Evolutionary conservation across 2,113 vertebrate species (phyloP), one percentile per base, ranked within the genome.

Genomic region (Amazona vittata): DNA sequence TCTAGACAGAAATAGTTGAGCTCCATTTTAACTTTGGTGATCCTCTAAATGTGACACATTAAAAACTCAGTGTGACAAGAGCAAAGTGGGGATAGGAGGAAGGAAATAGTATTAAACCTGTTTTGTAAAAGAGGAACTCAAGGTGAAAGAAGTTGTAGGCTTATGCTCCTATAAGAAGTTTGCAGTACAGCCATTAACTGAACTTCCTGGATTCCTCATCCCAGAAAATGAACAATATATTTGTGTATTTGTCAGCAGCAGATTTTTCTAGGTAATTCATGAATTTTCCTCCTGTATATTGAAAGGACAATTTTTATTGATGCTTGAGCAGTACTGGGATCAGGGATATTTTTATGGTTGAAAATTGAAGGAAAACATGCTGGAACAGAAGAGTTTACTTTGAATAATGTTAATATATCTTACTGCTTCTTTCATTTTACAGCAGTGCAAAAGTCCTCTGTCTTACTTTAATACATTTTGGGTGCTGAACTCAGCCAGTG

Each of bases 241-340:
- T 77, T 28, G 47, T 70, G 26, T 94, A 37, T 90, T 86, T 94
- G 73, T 79, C 74, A 79, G 69, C 55, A 86, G 67, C 69, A 76
- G 50, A 68, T 96, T 93, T 92, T 94, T 91, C 49, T 71, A 46
- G 50, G 24, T 47, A 91, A 86, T 93, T 82, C 55, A 25, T 91
- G 25, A 44, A 60, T 29, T 93, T 84, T 59, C 18, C 12, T 93
- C 26, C 47, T 86, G 22, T 89, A 84, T 78, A 86, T 81, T 5
- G 39, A 71, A 90, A 84, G 46, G 65, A 64, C 33, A 79, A 5
- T 74, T 96, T 93, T 81, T 82, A 76, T 91, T 95, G 84, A 59
- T 35, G 11, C 18, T 87, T 43, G 33, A 70, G 33, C 31, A 57
- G 22, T 65, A 47, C 82, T 85, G 88, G 60, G 33, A 77, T 39